Base-by-base conservation (phyloP, 2,113 vertebrate species). In the Psettodes erumei region DNA sequence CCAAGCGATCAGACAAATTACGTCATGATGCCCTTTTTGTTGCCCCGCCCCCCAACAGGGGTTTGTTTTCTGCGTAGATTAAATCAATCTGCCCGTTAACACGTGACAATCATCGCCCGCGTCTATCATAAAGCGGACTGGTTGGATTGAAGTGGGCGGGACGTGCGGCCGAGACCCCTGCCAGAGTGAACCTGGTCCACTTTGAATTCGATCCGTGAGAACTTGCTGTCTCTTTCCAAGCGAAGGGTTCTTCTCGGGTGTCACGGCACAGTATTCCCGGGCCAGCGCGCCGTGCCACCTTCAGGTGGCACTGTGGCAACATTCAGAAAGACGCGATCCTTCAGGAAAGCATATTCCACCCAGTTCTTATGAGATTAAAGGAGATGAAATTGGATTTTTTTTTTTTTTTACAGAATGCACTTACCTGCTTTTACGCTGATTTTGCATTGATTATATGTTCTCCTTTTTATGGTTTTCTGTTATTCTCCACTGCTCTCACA, bases 61-160 rank as follows among this genome's bases (percentile, higher is more conserved):
- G 6, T 16, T 76, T 25, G 30, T 71, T 77, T 80, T 75, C 30
- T 61, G 32, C 75, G 74, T 28, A 60, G n/a, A 62, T 64, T 42
- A 0, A 79, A 28, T 77, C 66, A 37, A 37, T 67, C 38, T 45
- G 13, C 45, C 59, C 72, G 64, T 82, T 76, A 60, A 86, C 79
- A 72, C 35, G 71, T 73, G 85, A 91, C 89, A 89, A 88, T 91
- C 72, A 87, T 79, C 55, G 16, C 66, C 51, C 6, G 61, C 28
- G 5, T 33, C 32, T 37, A 42, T 67, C 71, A 75, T 66, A 32
- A 84, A 3, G 61, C 73, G 60, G 16, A 64, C 48, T 66, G 28
- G 71, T 45, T 81, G 38, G 48, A 64, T 64, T 43, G 25, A 77
- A 79, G 55, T 10, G 18, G 54, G 33, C 62, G 45, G 27, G 7